Evolutionary conservation across 1,140 invertebrate genomes (phyloP).

Genomic region (Oryctes rhinoceros): DNA sequence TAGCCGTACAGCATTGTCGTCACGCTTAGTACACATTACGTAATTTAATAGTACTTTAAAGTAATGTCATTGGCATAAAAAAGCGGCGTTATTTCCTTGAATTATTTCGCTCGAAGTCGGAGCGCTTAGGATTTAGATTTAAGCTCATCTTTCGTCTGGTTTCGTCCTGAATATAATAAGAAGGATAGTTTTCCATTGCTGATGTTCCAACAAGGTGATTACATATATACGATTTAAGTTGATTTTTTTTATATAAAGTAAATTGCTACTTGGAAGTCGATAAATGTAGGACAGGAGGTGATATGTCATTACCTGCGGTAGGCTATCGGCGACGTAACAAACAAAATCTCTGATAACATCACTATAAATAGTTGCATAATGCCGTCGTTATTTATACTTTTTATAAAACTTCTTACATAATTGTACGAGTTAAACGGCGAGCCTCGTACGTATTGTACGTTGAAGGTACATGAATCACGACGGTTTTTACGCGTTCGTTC

Average conservation of each 20-base stretch:
- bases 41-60: not conserved
- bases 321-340: slow-evolving; percentile 1
- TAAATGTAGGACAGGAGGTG: not conserved
- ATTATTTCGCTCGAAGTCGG: not conserved
- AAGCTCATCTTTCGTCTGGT: not conserved
- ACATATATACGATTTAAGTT: too few relatives aligned
- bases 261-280: not conserved
- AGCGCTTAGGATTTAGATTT: not conserved
- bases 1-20: not conserved
- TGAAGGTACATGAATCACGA: not conserved
- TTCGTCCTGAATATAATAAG: not conserved
- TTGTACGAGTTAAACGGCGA: not conserved
- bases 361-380: slow-evolving; percentile 37
- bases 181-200: too few relatives aligned
- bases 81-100: not conserved
- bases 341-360: slow-evolving; percentile 36
- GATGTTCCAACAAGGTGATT: too few relatives aligned
- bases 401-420: slow-evolving; percentile 27
- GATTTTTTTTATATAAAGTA: not conserved
- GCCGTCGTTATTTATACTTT: slow-evolving; percentile 5
- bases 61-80: not conserved
- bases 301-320: not conserved
- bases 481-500: not conserved
- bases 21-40: not conserved
- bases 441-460: not conserved